Percentiles rank a stretch among this genome's conserved stretches.
Conservation (phyloP, 37 sponge, comb jelly and placozoan genomes). For the Aplysina aerophoba region DNA sequence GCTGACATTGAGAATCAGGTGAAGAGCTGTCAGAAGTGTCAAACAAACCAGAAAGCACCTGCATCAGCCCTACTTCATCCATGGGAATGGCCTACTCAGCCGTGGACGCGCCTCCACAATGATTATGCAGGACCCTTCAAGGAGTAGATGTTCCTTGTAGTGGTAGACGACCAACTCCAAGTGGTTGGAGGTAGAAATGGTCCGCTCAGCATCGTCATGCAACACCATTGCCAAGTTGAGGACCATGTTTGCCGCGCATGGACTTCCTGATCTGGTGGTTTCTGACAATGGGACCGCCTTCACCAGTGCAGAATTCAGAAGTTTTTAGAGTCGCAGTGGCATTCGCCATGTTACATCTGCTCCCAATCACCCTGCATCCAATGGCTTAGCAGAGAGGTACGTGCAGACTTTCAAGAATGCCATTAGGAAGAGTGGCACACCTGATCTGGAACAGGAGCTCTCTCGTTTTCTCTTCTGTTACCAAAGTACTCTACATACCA, state of each 20-base stretch:
- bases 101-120: slow-evolving; percentile 6
- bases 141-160: slow-evolving; percentile 22
- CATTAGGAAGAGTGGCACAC: neutral
- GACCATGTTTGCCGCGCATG: slow-evolving; percentile 32
- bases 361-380: slow-evolving; percentile 40
- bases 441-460: neutral
- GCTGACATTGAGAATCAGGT: neutral
- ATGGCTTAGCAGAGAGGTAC: slow-evolving; percentile 41
- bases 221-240: slow-evolving; percentile 21
- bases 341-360: slow-evolving; percentile 25
- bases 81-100: slow-evolving; percentile 35
- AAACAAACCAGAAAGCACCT: neutral
- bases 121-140: slow-evolving; percentile 22
- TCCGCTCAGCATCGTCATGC: slow-evolving; percentile 31
- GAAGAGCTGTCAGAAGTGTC: neutral
- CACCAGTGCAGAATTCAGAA: slow-evolving; percentile 26
- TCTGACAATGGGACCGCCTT: slow-evolving; percentile 33
- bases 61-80: neutral
- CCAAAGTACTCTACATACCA: slow-evolving; percentile 29
- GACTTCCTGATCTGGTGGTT: slow-evolving; percentile 25
- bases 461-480: slow-evolving; percentile 35
- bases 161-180: slow-evolving; percentile 32
- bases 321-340: slow-evolving; percentile 16
- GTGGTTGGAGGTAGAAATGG: slow-evolving; percentile 32
- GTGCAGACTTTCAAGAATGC: slow-evolving; percentile 36